phyloP scores from a whole-genome alignment of 2,113 vertebrate species.

The Alligator sinensis region DNA sequence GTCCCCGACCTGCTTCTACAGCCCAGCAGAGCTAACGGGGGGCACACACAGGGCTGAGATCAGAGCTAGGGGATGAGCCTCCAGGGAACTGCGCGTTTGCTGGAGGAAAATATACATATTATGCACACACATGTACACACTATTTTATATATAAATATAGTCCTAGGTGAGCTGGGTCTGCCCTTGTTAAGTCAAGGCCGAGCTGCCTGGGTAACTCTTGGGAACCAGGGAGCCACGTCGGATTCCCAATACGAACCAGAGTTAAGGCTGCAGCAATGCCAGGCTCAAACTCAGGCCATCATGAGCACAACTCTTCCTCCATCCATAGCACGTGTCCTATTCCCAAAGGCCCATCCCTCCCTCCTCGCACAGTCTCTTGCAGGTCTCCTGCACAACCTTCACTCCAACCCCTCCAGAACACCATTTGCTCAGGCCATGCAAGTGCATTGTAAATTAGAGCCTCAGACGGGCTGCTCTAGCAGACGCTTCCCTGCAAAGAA shows the following conservation, averaged over 20 bases:
- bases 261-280: accelerated
- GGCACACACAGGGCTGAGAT: accelerated
- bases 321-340: background rate
- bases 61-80: accelerated
- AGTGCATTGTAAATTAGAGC: background rate
- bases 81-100: background rate
- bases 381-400: background rate
- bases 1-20: background rate
- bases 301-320: background rate
- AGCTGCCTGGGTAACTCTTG: background rate
- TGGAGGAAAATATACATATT: background rate
- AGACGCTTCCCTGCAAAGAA: too few species aligned
- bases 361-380: background rate
- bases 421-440: background rate
- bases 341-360: too few species aligned
- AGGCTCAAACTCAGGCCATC: background rate
- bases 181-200: too few species aligned
- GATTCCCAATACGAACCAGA: too few species aligned
- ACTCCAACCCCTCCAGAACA: background rate
- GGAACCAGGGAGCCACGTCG: background rate
- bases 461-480: background rate
- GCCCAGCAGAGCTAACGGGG: background rate
- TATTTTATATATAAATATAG: too few species aligned
- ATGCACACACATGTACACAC: too few species aligned
- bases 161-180: background rate